Evolutionary conservation across 2,888 invertebrate species (phyloP), one percentile per base, ranked within the genome.

Genomic region (Halictus quadricinctus): DNA sequence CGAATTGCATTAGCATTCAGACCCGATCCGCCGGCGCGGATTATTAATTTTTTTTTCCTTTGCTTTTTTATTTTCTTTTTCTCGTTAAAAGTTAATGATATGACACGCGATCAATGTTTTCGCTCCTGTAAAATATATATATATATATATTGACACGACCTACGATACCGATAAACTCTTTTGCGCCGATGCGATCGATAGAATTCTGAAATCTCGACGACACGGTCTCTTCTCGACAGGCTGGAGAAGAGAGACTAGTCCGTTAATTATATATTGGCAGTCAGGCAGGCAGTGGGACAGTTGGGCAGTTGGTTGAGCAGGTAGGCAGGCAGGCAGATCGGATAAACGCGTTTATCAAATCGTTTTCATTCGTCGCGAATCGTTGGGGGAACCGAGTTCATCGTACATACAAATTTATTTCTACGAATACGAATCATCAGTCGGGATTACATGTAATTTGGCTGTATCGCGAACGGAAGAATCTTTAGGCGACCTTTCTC

Each of bases 101-200:
- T 93, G 93, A 76, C 58, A 12, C 76, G 43, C 43, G 87, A 92
- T 92, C 89, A 90, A 85, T 88, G 90, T 91, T 85, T 85, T 85
- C 88, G 88, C 87, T 87, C 84, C 88, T 89, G 89, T 88, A 90
- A 90, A 81, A 76, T 73, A 83, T 73, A 83, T 83, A 85, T 77
- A 29, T 29, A 76, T 73, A 83, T 73, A 83, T 83, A 85, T 77
- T 75, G 85, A 85, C 36, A 36, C 82, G 66, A 58, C 74, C 88
- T 85, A 86, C 74, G 48, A 85, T 64, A 73, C 48, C 64, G 79
- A 75, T 41, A 46, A 83, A 48, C 18, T 29, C 54, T 43, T 50
- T 64, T 54, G 29, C 21, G 29, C 29, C 58, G 29, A 58, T 58
- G n/a, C 58, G 58, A 43, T 29, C 7, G 54, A 66, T 21, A 36